Conservation (phyloP, 2,113 vertebrate species). For the Mobula birostris region DNA sequence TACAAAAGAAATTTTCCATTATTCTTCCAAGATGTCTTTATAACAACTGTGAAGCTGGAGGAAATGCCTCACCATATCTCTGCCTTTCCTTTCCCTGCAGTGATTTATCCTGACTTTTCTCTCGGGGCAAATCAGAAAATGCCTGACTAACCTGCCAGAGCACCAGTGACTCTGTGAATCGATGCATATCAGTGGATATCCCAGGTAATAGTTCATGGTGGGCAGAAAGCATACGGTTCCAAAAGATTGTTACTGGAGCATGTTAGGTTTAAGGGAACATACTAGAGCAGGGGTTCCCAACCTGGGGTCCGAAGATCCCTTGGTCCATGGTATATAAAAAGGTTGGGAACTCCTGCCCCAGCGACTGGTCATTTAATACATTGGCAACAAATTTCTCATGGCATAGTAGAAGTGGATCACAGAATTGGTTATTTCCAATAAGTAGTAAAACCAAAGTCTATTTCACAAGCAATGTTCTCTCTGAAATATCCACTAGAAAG, state of each 20-base stretch:
- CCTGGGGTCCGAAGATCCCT: too few species aligned
- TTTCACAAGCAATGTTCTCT: background rate
- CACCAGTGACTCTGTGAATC: background rate
- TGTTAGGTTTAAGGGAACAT: background rate
- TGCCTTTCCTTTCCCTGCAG: background rate
- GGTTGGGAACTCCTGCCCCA: too few species aligned
- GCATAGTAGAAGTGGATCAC: background rate
- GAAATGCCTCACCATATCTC: background rate
- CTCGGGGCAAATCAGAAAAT: too few species aligned
- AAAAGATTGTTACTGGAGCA: background rate
- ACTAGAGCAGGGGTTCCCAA: too few species aligned
- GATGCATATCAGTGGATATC: background rate
- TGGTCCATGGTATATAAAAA: too few species aligned
- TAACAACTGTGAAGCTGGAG: background rate
- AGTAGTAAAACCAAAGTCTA: background rate
- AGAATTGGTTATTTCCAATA: background rate
- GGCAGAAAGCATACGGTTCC: background rate
- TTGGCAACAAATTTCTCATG: background rate
- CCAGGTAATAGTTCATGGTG: background rate
- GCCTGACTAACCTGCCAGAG: background rate
- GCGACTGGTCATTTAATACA: background rate
- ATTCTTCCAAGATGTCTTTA: background rate
- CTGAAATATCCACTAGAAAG: background rate
- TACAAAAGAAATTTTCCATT: too few species aligned
- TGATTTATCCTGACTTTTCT: background rate